phyloP scores from a whole-genome alignment of 2,888 invertebrate species.

The Eristalinus aeneus region DNA sequence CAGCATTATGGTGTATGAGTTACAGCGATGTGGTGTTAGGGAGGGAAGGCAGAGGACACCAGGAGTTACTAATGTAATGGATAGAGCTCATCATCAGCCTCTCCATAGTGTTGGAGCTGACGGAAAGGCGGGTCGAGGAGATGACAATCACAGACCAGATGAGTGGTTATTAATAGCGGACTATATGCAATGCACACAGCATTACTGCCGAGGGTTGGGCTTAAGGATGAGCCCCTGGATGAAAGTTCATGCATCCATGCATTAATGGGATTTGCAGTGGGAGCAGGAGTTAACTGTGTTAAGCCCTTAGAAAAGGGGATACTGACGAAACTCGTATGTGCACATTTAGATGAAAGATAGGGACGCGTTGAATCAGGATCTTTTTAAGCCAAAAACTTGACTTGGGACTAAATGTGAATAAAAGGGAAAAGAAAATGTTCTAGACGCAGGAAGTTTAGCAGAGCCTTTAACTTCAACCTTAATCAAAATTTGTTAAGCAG shows the following conservation, averaged over 20 bases:
- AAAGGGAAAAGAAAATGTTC: too few relatives aligned
- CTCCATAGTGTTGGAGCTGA: neutral
- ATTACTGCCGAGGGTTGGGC: neutral
- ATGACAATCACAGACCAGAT: constrained; percentile 30
- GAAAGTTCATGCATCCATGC: neutral
- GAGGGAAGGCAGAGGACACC: neutral
- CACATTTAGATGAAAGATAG: too few relatives aligned
- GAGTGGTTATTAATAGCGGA: constrained; percentile 38
- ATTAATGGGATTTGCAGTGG: constrained; percentile 12
- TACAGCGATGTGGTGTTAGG: neutral
- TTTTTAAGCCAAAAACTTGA: too few relatives aligned
- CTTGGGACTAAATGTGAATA: too few relatives aligned
- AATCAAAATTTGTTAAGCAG: too few relatives aligned
- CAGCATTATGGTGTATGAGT: constrained; percentile 5
- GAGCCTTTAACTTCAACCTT: too few relatives aligned
- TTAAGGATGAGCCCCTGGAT: neutral
- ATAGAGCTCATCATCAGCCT: constrained; percentile 2
- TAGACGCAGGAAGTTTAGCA: too few relatives aligned
- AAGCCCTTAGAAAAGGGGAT: too few relatives aligned
- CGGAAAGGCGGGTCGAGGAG: neutral
- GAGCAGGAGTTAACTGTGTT: neutral
- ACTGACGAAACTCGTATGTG: too few relatives aligned
- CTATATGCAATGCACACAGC: constrained; percentile 17
- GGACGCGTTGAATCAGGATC: too few relatives aligned
- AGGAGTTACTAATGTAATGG: constrained; percentile 15